Conservation (phyloP, 2,113 vertebrate genomes). For the Sterrhoptilus dennistouni region DNA sequence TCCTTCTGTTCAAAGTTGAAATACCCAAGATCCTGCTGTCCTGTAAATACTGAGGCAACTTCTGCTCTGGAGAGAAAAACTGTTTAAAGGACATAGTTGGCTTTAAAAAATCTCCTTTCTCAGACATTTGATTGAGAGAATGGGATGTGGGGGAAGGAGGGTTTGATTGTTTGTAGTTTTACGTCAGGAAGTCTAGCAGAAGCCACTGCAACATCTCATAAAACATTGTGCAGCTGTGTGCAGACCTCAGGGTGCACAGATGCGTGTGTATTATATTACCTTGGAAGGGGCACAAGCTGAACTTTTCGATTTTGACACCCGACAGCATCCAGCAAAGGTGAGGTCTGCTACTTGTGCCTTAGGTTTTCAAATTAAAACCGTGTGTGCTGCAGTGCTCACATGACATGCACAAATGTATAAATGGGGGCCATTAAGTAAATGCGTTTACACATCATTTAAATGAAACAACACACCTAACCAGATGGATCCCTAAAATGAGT, state of each 20-base stretch:
- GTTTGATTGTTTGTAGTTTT: conserved; percentile 66
- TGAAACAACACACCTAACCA: conserved; percentile 62
- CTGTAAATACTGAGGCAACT: not conserved
- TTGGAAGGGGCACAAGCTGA: conserved; percentile 65
- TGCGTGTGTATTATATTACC: conserved; percentile 64
- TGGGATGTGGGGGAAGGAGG: conserved; percentile 22
- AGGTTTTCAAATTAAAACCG: conserved; percentile 61
- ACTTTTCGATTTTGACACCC: conserved; percentile 62
- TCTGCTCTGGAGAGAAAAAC: not conserved
- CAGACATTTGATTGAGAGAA: conserved; percentile 8
- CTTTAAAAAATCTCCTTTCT: conserved; percentile 1
- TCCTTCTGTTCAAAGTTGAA: not conserved
- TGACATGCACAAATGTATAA: conserved; percentile 55
- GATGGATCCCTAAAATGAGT: conserved; percentile 44
- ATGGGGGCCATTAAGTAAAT: conserved; percentile 58
- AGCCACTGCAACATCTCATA: conserved; percentile 70
- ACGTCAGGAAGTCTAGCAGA: conserved; percentile 63
- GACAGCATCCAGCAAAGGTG: conserved; percentile 64
- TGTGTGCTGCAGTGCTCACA: conserved; percentile 59
- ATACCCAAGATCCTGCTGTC: not conserved
- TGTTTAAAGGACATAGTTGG: not conserved
- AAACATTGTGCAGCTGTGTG: conserved; percentile 66
- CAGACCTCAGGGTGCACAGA: conserved; percentile 68
- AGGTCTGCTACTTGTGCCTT: conserved; percentile 68
- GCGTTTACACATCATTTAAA: conserved; percentile 66